Evolutionary conservation across 2,888 invertebrate genomes (phyloP), one percentile per base, ranked within the genome.

Genomic region (Parthenolecanium corni): DNA sequence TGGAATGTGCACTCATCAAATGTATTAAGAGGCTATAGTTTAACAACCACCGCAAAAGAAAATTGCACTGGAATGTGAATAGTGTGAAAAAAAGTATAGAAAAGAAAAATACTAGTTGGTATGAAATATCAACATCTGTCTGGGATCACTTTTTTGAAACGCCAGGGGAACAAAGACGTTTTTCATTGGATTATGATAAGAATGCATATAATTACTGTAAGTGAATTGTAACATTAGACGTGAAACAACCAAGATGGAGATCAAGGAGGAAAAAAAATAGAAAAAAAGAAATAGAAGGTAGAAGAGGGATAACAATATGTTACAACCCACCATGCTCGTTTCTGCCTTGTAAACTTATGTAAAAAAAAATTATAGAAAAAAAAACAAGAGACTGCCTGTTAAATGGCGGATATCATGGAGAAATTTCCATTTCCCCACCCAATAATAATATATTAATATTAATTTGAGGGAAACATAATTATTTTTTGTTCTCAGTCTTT

Each of bases 251-350:
- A 58, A 47, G 58, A 58, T 58, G 38, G 40, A 49, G 23, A 44
- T 44, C 46, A 44, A n/a, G 20, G 11, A 44, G n/a, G 20, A 44
- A 44, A 9, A 5, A 3, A 2, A 44, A 44, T 20, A 44, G 20
- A 49, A 58, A 58, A 58, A 58, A 58, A 47, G 38, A 49, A 25
- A 40, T 57, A 20, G 31, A 47, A 58, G 36, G 58, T 49, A 58
- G 58, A 49, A 58, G 58, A 49, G 47, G 58, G 49, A 58, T 49
- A 58, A 58, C 58, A 58, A 58, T 58, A 58, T 58, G 58, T 58
- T 58, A 38, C 58, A 49, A 38, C 58, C 58, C 58, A 58, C 58
- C 49, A 47, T 58, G 20, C 49, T 49, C 49, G 3, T 52, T 31
- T 25, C 25, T 52, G 18, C 24, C 31, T 21, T 49, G 58, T 58